Evolutionary conservation across 1,140 invertebrate species (phyloP).

Genomic region (Temnothorax curvispinosus): DNA sequence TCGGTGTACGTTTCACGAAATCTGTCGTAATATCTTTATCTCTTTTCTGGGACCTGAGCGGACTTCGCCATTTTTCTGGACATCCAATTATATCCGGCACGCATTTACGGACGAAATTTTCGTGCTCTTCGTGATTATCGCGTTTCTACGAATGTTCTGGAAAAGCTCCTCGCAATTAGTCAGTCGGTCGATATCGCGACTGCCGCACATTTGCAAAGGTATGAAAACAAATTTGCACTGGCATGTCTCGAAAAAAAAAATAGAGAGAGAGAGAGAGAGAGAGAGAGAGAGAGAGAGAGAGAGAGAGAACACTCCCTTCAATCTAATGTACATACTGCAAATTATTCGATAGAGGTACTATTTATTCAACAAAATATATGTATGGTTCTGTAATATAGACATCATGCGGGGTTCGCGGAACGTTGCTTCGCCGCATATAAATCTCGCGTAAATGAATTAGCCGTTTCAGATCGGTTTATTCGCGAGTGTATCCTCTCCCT

Average conservation of each 20-base stretch:
- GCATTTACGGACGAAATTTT: constrained; percentile 32
- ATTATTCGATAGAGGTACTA: neutral
- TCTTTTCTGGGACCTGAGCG: neutral
- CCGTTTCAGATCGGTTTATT: constrained; percentile 30
- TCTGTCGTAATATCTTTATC: neutral
- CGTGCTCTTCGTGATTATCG: constrained; percentile 52
- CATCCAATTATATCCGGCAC: constrained; percentile 54
- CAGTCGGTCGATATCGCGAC: constrained; percentile 39
- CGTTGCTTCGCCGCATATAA: constrained; percentile 20
- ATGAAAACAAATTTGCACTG: constrained; percentile 28
- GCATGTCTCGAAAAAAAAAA: neutral
- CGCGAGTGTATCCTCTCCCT: constrained; percentile 14
- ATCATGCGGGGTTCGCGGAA: neutral
- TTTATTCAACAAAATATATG: neutral
- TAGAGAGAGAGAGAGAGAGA: too few relatives aligned
- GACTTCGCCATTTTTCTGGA: constrained; percentile 45
- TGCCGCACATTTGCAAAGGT: neutral
- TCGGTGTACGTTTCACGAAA: constrained; percentile 15
- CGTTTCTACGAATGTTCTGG: constrained; percentile 20
- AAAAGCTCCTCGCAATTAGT: constrained; percentile 46
- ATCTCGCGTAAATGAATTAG: constrained; percentile 52
- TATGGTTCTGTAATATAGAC: neutral
- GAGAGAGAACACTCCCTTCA: neutral
- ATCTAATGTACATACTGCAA: neutral
- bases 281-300: too few relatives aligned